Conservation (phyloP, 1,140 invertebrate species). For the Psilanteris sp. region DNA sequence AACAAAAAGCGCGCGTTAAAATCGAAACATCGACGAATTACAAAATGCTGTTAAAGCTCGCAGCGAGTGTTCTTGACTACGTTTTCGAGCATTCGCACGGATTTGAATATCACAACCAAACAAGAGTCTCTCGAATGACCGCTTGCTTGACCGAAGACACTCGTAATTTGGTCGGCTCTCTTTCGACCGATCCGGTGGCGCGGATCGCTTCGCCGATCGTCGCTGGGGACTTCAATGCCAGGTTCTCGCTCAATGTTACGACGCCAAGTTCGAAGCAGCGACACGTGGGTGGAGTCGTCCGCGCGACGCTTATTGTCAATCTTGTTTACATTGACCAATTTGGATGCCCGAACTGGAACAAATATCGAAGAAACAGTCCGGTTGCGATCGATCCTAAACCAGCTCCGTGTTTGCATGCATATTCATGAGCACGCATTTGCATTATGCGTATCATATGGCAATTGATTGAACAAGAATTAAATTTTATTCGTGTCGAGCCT, state of each 20-base stretch:
- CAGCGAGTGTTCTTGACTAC: no score
- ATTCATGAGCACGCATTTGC: constrained; percentile 22
- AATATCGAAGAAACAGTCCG: neutral
- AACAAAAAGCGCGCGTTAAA: no score
- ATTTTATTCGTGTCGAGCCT: constrained; percentile 26
- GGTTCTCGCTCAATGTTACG: constrained; percentile 52
- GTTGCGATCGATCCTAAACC: constrained; percentile 9
- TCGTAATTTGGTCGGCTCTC: no score
- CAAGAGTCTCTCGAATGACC: no score
- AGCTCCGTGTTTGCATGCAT: constrained; percentile 3
- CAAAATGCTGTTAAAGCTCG: no score
- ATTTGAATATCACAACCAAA: no score
- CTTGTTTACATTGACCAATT: neutral
- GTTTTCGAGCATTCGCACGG: no score
- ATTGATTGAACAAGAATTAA: constrained; percentile 51
- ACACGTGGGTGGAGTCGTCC: constrained; percentile 35
- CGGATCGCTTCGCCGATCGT: constrained; percentile 31
- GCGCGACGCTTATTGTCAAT: constrained; percentile 4
- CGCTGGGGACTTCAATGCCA: constrained; percentile 71
- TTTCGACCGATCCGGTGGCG: constrained; percentile 6
- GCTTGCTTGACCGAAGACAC: no score
- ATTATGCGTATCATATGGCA: constrained; percentile 34
- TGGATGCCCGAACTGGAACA: neutral
- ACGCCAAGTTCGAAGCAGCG: constrained; percentile 15
- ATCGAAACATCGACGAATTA: no score